phyloP scores from a whole-genome alignment of 1,140 invertebrate species.

The Nephotettix cincticeps region DNA sequence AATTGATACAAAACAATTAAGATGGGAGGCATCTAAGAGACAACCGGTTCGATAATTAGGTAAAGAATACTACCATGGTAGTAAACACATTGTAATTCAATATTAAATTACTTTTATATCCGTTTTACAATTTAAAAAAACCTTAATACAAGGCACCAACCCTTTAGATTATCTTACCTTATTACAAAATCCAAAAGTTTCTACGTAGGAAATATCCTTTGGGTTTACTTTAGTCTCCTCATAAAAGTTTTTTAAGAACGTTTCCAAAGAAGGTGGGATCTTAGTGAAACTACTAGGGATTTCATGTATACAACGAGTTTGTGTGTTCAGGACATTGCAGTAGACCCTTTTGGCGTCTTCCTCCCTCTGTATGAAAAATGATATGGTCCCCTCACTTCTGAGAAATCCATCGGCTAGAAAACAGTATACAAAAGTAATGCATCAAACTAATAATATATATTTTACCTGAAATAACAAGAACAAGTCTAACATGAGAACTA shows the following conservation, averaged over 20 bases:
- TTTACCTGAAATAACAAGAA: too few relatives aligned
- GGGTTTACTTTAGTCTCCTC: constrained; percentile 54
- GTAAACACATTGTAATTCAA: too few relatives aligned
- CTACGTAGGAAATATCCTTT: constrained; percentile 43
- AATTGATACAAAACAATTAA: too few relatives aligned
- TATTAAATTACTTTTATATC: too few relatives aligned
- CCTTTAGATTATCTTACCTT: constrained; percentile 38
- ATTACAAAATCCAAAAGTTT: constrained; percentile 43
- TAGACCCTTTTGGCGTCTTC: constrained; percentile 59
- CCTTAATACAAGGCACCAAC: too few relatives aligned
- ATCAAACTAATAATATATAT: too few relatives aligned
- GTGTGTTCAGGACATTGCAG: constrained; percentile 56
- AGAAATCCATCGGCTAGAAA: constrained; percentile 38
- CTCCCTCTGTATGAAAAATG: constrained; percentile 58
- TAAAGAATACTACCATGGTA: too few relatives aligned
- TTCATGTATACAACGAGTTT: constrained; percentile 52
- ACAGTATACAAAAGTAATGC: too few relatives aligned
- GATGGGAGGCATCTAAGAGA: too few relatives aligned
- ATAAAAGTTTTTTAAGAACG: constrained; percentile 11
- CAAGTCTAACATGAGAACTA: too few relatives aligned
- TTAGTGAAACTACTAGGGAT: not conserved
- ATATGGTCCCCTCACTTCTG: constrained; percentile 41
- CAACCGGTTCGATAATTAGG: too few relatives aligned
- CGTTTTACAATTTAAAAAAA: too few relatives aligned
- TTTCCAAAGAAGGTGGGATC: not conserved